Evolutionary conservation across 2,113 vertebrate species (phyloP), one percentile per base, ranked within the genome.

Genomic region (Tyto alba): DNA sequence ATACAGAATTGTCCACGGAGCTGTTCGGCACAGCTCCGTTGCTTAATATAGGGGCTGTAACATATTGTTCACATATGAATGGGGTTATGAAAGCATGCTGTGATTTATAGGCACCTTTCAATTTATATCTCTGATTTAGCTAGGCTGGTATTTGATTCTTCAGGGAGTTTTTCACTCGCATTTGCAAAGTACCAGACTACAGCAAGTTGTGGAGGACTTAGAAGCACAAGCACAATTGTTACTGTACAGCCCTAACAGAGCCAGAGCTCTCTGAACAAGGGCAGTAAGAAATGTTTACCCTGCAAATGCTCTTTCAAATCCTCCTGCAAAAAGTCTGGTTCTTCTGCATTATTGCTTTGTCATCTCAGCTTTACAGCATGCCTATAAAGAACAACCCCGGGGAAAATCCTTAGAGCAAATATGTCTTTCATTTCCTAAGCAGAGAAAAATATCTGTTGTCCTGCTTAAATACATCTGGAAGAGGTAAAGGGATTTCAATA

Each of bases 71-170:
- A 79, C 19, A 10, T 73, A 23, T 66, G 77, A 81, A 55, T 50
- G 80, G 76, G 88, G 80, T 40, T 82, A 63, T 29, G 64, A 85
- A 87, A 81, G 55, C 56, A 13, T 36, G 30, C 59, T 74, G 76
- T 96, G 90, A 93, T 95, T 94, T 95, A 93, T 41, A 67, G 72
- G 38, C 68, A 52, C 52, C 52, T 92, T 90, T 79, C 92, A 74
- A 29, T 84, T 88, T 78, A 56, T 26, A 18, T 20, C 50, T 88
- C 63, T 71, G 72, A 76, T 88, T 88, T 88, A 56, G 79, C 26
- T 40, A 9, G 63, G 6, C 55, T 83, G 38, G 29, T 45, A 77
- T 88, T 95, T 93, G 87, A 69, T 72, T 91, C 84, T 72, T 62
- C 30, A 47, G 38, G 63, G 67, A 73, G 41, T 45, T 85, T 73